Base-by-base conservation (phyloP, 2,797 vertebrate species). In the Otolemur crassicaudatus region DNA sequence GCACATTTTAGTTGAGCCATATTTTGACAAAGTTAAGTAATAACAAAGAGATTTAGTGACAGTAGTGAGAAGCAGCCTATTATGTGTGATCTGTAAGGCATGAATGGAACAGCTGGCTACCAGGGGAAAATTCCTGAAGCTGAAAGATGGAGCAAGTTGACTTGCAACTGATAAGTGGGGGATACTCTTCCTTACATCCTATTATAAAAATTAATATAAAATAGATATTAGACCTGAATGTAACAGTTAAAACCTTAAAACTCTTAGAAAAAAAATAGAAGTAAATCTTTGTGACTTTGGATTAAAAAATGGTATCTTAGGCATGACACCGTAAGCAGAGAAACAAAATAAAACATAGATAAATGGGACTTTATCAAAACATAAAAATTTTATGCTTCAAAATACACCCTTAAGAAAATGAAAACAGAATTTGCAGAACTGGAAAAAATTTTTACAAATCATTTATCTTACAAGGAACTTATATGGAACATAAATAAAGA, bases 11-110 rank as follows among this genome's bases (percentile, higher is more conserved):
- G n/a, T 84, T 75, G 37, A 80, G 19, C 13, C 20, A 43, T 92
- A 79, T 86, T 88, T 95, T 93, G 56, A 94, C 37, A 58, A 96
- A 91, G 65, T 83, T 83, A 31, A 81, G 23, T 25, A 79, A 53
- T 49, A 8, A 69, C 81, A 82, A 75, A 63, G 58, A 65, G 67
- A 94, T 91, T 95, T 82, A 88, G 49, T 96, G 34, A 27, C 69
- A 63, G 9, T 81, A 72, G n/a, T 75, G 27, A 94, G 63, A 92
- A 75, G 23, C 49, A 77, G 43, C 60, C 29, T 1, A 82, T 34
- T 58, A 19, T 60, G 25, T 34, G 31, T 37, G 82, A 43, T 56
- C 17, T 76, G 10, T 46, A 53, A 84, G 46, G 65, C 61, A 90
- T 85, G 17, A 65, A 56, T 53, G 19, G 31, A 91, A 69, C 37